Conservation (phyloP, 2,797 vertebrate species). For the Phoxinus dragarum region DNA sequence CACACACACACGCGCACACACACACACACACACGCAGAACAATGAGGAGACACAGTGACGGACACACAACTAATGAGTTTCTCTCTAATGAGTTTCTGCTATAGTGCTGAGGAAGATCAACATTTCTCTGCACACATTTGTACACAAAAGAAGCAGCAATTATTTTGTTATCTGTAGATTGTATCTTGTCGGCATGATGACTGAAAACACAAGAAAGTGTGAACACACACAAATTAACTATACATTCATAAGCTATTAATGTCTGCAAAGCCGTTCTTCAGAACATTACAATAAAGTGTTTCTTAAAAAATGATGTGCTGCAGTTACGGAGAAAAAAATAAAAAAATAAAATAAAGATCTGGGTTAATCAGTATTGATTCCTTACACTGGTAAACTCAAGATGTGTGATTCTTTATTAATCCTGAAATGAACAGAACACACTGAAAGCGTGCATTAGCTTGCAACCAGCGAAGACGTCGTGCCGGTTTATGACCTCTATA, state of each 20-base stretch:
- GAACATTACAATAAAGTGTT: conserved; percentile 13
- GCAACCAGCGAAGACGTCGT: too few relatives aligned
- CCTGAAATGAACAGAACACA: background rate
- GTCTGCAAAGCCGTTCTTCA: conserved; percentile 35
- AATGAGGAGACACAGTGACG: background rate
- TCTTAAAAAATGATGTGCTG: background rate
- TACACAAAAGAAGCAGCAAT: conserved; percentile 51
- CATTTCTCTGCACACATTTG: conserved; percentile 49
- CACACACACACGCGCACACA: too few relatives aligned
- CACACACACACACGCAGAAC: too few relatives aligned
- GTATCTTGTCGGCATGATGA: conserved; percentile 49
- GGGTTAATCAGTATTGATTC: too few relatives aligned
- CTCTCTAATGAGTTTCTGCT: conserved; percentile 44
- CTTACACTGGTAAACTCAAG: background rate
- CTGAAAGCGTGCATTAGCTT: too few relatives aligned
- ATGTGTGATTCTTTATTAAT: background rate
- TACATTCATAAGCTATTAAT: conserved; percentile 51
- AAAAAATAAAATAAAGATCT: background rate
- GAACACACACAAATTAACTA: conserved; percentile 31
- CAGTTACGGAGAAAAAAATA: background rate
- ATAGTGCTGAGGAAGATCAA: conserved; percentile 27
- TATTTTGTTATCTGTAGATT: conserved; percentile 54
- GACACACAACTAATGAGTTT: background rate
- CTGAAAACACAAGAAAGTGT: conserved; percentile 21
- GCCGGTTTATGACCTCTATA: too few relatives aligned